Evolutionary conservation across 1,140 invertebrate species (phyloP), one percentile per base, ranked within the genome.

Genomic region (Papilio polytes): DNA sequence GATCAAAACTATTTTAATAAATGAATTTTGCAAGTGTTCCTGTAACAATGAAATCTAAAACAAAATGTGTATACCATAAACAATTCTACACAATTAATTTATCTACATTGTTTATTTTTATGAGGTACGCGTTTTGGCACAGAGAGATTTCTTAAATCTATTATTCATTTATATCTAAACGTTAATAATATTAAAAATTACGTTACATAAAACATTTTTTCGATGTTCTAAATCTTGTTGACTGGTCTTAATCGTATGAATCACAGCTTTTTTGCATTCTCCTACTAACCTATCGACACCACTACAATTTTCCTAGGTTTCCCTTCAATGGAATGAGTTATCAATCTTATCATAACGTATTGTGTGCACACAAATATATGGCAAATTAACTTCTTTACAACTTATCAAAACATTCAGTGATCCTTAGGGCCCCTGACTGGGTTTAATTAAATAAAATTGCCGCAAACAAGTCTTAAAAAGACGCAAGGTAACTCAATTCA

Each of bases 101-200:
- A 95, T 91, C 91, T 95, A 94, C 91, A 88, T 93, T 93, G 93
- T 95, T 92, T 92, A 92, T 85, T 91, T 91, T 93, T 95, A 95
- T 95, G 95, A 95, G 95, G 95, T 95, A 95, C 94, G 93, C 94
- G 91, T 95, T 95, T 95, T 95, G 95, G 95, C 95, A 95, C 95
- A 95, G 94, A 95, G 95, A 95, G 95, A 95, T 94, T 94, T 91
- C 92, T 94, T 94, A 94, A 81, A 89, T 84, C 91, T 93, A 94
- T 85, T 85, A 90, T 92, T 90, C 88, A 88, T 90, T 90, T 88
- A 90, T 89, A 89, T 88, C 87, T 91, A 91, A 86, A 89, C 85
- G 82, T 90, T 91, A 86, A 88, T 89, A 89, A 89, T 92, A 91
- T 81, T 89, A 90, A 91, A 88, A 81, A 83, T 90, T 90, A 92